phyloP scores from a whole-genome alignment of 2,113 vertebrate genomes.

The Mustela nigripes region DNA sequence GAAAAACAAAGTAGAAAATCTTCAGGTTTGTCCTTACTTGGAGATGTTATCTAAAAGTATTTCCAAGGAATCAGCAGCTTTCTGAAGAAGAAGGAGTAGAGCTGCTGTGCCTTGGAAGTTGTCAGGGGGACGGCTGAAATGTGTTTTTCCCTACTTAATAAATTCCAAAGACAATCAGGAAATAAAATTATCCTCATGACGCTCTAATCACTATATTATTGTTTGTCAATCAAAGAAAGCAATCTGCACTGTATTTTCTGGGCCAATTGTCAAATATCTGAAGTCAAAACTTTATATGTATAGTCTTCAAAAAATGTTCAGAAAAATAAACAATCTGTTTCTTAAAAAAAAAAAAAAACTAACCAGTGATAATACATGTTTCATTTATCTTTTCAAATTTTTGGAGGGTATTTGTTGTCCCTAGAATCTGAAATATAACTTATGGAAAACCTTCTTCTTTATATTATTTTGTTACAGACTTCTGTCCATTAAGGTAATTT shows the following conservation, averaged over 20 bases:
- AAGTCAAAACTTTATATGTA: not conserved
- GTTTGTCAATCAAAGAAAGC: not conserved
- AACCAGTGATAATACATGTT: not conserved
- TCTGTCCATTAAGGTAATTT: not conserved
- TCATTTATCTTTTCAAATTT: not conserved
- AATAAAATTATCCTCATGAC: not conserved
- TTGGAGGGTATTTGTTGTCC: not conserved
- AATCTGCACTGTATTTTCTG: not conserved
- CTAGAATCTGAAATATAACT: not conserved
- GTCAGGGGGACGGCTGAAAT: not conserved
- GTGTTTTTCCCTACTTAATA: not conserved
- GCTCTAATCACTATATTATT: not conserved
- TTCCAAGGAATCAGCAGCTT: not conserved
- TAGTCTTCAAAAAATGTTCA: not conserved
- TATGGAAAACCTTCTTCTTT: not conserved
- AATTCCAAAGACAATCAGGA: not conserved
- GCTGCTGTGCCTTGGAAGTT: not conserved
- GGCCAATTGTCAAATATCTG: not conserved
- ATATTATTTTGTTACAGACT: not conserved
- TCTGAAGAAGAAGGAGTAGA: not conserved
- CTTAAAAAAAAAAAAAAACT: not conserved
- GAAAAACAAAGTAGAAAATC: not conserved
- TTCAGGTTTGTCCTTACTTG: not conserved
- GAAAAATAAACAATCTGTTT: not conserved
- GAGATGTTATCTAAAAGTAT: not conserved